phyloP scores from a whole-genome alignment of 2,113 vertebrate species.

The Pantherophis guttatus region DNA sequence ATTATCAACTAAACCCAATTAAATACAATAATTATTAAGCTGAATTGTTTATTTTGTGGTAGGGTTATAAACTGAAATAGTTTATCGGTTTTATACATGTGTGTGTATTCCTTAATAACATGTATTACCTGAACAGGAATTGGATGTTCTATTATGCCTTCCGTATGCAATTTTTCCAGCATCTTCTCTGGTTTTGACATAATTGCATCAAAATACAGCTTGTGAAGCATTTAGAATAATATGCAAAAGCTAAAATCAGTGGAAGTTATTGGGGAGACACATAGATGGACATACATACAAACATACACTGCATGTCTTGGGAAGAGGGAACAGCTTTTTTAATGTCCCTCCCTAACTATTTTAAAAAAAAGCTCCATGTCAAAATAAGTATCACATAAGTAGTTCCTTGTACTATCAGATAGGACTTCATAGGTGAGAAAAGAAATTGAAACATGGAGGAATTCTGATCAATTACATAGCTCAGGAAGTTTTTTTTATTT shows the following conservation, averaged over 20 bases:
- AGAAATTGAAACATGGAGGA: neutral
- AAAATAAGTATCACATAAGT: neutral
- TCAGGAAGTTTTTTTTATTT: neutral
- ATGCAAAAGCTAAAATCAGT: neutral
- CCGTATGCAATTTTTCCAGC: neutral
- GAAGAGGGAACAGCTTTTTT: neutral
- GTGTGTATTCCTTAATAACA: neutral
- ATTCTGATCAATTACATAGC: neutral
- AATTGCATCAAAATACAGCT: neutral
- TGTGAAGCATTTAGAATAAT: neutral
- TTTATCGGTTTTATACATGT: neutral
- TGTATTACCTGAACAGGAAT: conserved; percentile 8
- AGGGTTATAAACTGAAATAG: neutral
- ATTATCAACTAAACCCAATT: neutral
- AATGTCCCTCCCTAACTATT: neutral
- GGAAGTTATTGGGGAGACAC: neutral
- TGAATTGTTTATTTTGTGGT: neutral
- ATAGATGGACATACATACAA: neutral
- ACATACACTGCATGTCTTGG: neutral
- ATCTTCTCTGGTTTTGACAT: neutral
- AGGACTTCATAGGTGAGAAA: neutral
- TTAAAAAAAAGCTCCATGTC: neutral
- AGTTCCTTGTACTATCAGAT: neutral
- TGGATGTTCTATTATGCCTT: neutral
- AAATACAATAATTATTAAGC: neutral